Base-by-base conservation (phyloP, 2,888 invertebrate species). In the Pterobdella sp. region DNA sequence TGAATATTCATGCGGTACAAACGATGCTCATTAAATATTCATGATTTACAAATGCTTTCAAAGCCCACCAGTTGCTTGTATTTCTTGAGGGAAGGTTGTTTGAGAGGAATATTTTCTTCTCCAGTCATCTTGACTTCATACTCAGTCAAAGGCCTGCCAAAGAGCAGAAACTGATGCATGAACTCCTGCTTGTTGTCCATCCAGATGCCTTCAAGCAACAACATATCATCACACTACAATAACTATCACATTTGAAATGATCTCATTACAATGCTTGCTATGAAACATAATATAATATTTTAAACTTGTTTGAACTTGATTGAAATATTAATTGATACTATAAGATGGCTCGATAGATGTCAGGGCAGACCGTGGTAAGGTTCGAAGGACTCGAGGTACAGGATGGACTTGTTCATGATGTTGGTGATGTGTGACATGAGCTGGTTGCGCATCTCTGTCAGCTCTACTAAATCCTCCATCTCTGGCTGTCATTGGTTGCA, bases 41-140 rank as follows among this genome's bases (percentile, higher is more conserved):
- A 14, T 42, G 22, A 7, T 14, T 42, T 42, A 7, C 49, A 7
- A 42, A 42, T 7, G 49, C 49, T 42, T 42, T 14, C 49, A 42
- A 14, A 4, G 35, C 68, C 22, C 18, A 76, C 88, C 86, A 94
- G 93, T 82, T 94, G 92, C 76, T 93, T 88, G 83, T 94, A 95
- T 69, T 90, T 90, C 77, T 93, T 91, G 87, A 95, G 91, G 78
- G 90, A 91, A 1, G 95, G 94, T 31, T 90, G 86, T 76, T 87
- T 87, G 42, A 88, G 88, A 71, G 87, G 86, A 0, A 93, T 91
- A 2, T 89, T 88, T 36, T 89, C 87, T 36, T 85, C 84, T 80
- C 92, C 93, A 72, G 92, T 87, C 79, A 90, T 87, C 78, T 94
- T 94, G 74, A 92, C 87, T 85, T 94, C 94, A 79, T 94, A 94